Evolutionary conservation across 2,113 vertebrate genomes (phyloP), one percentile per base, ranked within the genome.

Genomic region (Sinosuthora webbiana): DNA sequence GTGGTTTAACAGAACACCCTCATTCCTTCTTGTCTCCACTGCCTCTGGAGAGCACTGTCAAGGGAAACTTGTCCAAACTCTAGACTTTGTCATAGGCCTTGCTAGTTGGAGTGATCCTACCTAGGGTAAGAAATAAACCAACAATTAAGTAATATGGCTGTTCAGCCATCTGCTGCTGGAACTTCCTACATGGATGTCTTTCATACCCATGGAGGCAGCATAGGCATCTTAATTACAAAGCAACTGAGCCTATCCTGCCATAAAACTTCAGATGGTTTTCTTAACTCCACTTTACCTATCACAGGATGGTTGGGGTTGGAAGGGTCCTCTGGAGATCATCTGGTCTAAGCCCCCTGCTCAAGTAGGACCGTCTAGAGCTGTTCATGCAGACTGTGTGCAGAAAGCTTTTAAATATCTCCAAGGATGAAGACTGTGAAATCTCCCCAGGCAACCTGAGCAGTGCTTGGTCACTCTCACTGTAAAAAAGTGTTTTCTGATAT

Each of bases 191-290:
- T 41, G 20, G 22, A 50, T 10, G 15, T 53, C 41, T 41, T 49
- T 70, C 13, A 0, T 4, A 35, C 16, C 49, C 28, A 37, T 1
- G 1, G 10, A 86, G 20, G 20, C 30, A 80, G 21, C 4, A 5
- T 2, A 10, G 27, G 17, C 1, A 2, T 31, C 27, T 60, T 35
- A 59, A 63, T 49, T 55, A 18, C 39, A 60, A 35, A 73, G 27
- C 8, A 89, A 57, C 8, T 22, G 21, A 73, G 8, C 3, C 7
- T 39, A 47, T 53, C 7, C 24, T 49, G 16, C 12, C 31, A 35
- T 27, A 77, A 27, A 52, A 68, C 4, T 80, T 56, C 25, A 2
- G 5, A n/a, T 2, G n/a, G 1, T 69, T 84, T 84, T 31, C 23
- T 35, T 56, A 50, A 27, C 7, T 80, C 35, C 2, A 0, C 24